A percentile compares a stretch with the other conserved stretches of the same genome.
These are phyloP conservation scores for Falco biarmicus DNA, from an alignment of 2,797 vertebrate genomes.

Conservation along the genomic window DNA sequence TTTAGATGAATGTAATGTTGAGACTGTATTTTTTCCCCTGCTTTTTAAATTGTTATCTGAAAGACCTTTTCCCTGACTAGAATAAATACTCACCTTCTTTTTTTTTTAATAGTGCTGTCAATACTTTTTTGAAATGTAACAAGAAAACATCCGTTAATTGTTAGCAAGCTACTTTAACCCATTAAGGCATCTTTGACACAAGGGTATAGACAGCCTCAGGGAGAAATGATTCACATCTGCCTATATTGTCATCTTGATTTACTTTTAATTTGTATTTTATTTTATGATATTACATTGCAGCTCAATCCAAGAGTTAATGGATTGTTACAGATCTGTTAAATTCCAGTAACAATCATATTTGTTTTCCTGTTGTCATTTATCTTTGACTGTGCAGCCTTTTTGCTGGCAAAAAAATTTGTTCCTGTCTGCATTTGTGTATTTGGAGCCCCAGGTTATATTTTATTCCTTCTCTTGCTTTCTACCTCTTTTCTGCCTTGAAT, in stretches of 20 bases:
- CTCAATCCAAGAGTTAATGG: conserved; percentile 28
- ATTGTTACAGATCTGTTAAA: conserved; percentile 22
- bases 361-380: neutral
- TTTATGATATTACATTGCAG: conserved; percentile 1
- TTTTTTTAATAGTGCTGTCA: neutral
- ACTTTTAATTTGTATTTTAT: conserved; percentile 27
- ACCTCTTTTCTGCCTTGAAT: neutral
- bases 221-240: neutral
- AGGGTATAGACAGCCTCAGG: neutral
- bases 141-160: neutral
- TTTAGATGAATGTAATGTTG: neutral
- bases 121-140: neutral
- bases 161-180: conserved; percentile 2
- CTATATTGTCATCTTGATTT: conserved; percentile 21
- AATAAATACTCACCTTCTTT: neutral
- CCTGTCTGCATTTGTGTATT: neutral
- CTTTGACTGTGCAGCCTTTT: conserved; percentile 10
- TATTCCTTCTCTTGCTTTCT: neutral
- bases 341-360: neutral
- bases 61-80: neutral
- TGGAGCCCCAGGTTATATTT: neutral
- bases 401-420: neutral
- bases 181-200: conserved; percentile 1
- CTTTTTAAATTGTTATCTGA: neutral
- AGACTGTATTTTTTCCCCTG: neutral